Base-by-base conservation (phyloP, 2,113 vertebrate species). In the Caloenas nicobarica region DNA sequence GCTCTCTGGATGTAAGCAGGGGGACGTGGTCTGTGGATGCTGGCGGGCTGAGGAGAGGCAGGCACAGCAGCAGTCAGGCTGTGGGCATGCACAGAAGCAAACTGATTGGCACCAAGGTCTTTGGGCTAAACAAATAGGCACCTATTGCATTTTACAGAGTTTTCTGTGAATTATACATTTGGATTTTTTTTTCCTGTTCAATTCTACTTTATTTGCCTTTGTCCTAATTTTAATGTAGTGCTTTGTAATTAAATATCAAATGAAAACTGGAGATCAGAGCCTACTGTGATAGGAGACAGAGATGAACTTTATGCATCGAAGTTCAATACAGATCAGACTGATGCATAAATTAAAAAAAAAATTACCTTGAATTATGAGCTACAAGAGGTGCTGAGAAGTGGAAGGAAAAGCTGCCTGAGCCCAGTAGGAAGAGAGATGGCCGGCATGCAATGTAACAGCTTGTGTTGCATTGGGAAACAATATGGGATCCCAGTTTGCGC, bases 191-290 rank as follows among this genome's bases (percentile, higher is more conserved):
- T 66, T 4, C 2, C 36, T 53, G 3, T 74, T 66, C 42, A 83
- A 60, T 66, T 73, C 58, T 70, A 9, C 56, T 81, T 81, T 22
- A 17, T 22, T 95, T 21, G 44, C 22, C 38, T 78, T 89, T 89
- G 42, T 84, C 57, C 53, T 65, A 3, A 38, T 84, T 84, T 92
- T 78, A 92, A 44, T 81, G 38, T 54, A 62, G 25, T 81, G 31
- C 65, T 81, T 90, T 71, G 40, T 81, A 84, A 86, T 93, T 84
- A 95, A 95, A 74, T 26, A 42, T 56, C 17, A 84, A 94, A 48
- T 60, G 22, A 54, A 84, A 89, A 53, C 22, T 56, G 69, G 12
- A 71, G 61, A 36, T 68, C 0, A 2, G 42, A 56, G 21, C 29
- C 31, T 74, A 9, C 31, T 70, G 26, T 81, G 64, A n/a, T 51